phyloP scores from a whole-genome alignment of 2,888 invertebrate species.

The Spodoptera littoralis region DNA sequence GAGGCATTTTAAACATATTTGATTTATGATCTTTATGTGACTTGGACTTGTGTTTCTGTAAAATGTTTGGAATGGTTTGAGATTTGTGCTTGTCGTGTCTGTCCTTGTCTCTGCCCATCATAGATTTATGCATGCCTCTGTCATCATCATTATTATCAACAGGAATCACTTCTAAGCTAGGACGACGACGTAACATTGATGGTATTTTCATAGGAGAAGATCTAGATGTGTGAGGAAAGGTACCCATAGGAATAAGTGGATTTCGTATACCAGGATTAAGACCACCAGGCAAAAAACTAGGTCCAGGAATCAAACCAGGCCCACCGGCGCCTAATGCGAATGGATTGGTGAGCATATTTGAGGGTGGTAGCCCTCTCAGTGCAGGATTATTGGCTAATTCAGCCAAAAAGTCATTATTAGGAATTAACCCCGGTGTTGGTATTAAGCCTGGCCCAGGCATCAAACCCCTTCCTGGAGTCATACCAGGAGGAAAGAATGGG shows the following conservation, averaged over 20 bases:
- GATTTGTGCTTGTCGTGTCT: constrained; percentile 85
- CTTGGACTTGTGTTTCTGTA: constrained; percentile 83
- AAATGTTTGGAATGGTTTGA: constrained; percentile 84
- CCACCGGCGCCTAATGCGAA: constrained; percentile 87
- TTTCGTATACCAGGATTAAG: constrained; percentile 81
- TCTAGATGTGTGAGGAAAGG: constrained; percentile 89
- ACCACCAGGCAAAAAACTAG: constrained; percentile 78
- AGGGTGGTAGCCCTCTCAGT: constrained; percentile 77
- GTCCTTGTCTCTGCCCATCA: constrained; percentile 78
- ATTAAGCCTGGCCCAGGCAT: constrained; percentile 88
- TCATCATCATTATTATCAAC: constrained; percentile 87
- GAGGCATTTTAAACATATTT: constrained; percentile 84
- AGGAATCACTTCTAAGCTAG: constrained; percentile 88
- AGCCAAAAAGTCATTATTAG: constrained; percentile 81
- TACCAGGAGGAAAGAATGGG: constrained; percentile 82
- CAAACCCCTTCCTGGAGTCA: constrained; percentile 86
- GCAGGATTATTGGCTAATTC: constrained; percentile 84
- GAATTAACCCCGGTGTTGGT: constrained; percentile 84
- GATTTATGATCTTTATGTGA: constrained; percentile 84
- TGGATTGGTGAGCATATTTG: constrained; percentile 85
- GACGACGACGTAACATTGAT: constrained; percentile 89
- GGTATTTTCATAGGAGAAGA: constrained; percentile 89
- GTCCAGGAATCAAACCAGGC: constrained; percentile 90
- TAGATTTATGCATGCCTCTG: constrained; percentile 77
- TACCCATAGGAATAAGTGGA: constrained; percentile 85